Percentiles rank a stretch among this genome's conserved stretches.
Evolutionary conservation across 2,113 vertebrate genomes (phyloP).

Genomic region (Megaleporinus macrocephalus): DNA sequence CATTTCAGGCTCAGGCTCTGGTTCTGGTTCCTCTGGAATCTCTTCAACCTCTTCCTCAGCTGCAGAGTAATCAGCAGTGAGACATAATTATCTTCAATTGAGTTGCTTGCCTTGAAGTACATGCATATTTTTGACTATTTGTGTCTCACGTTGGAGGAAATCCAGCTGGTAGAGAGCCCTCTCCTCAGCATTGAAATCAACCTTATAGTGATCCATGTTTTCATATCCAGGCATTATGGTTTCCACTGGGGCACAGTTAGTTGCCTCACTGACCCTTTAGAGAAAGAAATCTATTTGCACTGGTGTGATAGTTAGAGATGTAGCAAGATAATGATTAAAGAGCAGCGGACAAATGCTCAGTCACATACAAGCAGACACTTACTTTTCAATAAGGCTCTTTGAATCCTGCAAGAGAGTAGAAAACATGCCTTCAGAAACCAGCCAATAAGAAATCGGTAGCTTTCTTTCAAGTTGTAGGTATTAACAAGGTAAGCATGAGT

Average conservation of each 20-base stretch:
- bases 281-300: neutral
- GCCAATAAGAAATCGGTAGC: neutral
- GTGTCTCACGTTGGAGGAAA: constrained; percentile 72
- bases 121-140: neutral
- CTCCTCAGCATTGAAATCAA: constrained; percentile 76
- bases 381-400: constrained; percentile 75
- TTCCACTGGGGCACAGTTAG: constrained; percentile 59
- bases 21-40: constrained; percentile 58
- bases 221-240: constrained; percentile 65
- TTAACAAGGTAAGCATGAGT: no score
- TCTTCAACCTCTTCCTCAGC: constrained; percentile 62
- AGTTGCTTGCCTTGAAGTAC: constrained; percentile 3
- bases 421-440: neutral
- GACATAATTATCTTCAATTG: neutral
- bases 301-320: neutral
- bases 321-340: neutral
- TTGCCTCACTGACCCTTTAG: constrained; percentile 68
- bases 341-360: neutral
- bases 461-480: no score
- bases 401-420: constrained; percentile 69
- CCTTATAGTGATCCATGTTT: constrained; percentile 71
- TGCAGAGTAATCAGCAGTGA: constrained; percentile 41
- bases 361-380: constrained; percentile 60
- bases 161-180: constrained; percentile 70
- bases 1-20: constrained; percentile 46